Conservation (phyloP, 2,113 vertebrate genomes). For the Elgaria multicarinata region DNA sequence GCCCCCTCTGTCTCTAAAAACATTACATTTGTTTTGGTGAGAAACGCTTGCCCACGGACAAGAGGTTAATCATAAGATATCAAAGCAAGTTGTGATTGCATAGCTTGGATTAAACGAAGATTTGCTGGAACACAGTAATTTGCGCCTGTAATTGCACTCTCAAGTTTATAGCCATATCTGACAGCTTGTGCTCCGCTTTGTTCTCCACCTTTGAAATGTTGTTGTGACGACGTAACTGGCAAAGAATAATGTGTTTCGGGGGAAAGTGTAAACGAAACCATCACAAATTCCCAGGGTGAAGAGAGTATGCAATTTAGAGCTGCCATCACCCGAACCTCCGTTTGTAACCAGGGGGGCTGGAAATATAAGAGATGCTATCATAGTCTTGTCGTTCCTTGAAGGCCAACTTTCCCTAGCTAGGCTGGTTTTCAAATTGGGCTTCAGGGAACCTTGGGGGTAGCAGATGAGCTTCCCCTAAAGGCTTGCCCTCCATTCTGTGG, state of each 20-base stretch:
- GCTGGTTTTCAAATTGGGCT: neutral
- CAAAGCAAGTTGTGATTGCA: conserved; percentile 47
- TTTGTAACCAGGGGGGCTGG: neutral
- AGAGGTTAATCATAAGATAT: conserved; percentile 60
- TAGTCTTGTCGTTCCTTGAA: neutral
- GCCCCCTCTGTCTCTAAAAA: neutral
- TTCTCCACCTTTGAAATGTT: conserved; percentile 26
- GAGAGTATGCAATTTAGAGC: neutral
- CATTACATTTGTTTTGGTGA: neutral
- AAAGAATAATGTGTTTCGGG: conserved; percentile 24
- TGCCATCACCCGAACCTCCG: neutral
- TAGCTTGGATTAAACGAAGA: conserved; percentile 54
- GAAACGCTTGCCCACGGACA: conserved; percentile 35
- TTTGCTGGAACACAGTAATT: conserved; percentile 53
- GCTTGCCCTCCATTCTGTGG: neutral
- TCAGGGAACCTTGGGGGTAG: neutral
- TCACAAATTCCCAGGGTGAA: neutral
- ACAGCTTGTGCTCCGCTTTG: conserved; percentile 40
- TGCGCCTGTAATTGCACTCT: conserved; percentile 54
- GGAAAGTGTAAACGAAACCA: neutral
- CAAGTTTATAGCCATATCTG: conserved; percentile 36
- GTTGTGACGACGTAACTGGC: conserved; percentile 3
- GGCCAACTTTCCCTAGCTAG: neutral
- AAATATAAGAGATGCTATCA: neutral
- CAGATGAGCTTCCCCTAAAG: too few species aligned